Conservation (phyloP, 2,888 invertebrate species). For the Agrochola litura region DNA sequence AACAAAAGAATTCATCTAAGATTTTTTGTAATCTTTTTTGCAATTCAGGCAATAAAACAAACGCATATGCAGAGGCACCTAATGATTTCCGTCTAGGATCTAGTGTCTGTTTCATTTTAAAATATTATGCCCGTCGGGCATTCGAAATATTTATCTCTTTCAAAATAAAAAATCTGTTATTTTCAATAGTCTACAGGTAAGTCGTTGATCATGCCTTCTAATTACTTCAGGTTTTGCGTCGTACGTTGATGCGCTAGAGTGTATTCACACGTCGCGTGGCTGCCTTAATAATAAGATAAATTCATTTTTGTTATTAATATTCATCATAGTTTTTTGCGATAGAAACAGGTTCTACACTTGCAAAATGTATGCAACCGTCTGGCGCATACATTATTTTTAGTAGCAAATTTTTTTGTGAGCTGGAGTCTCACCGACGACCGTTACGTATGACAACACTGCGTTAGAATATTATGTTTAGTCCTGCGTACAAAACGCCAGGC, state of each 20-base stretch:
- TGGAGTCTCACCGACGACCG: slow-evolving; percentile 45
- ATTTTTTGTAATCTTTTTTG: slow-evolving; percentile 40
- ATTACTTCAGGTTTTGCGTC: slow-evolving; percentile 45
- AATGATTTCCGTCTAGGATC: slow-evolving; percentile 62
- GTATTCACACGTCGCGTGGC: slow-evolving; percentile 26
- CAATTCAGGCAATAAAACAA: slow-evolving; percentile 56
- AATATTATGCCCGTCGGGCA: slow-evolving; percentile 51
- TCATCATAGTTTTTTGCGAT: slow-evolving; percentile 43
- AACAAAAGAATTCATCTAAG: slow-evolving; percentile 33
- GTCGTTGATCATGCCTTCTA: slow-evolving; percentile 45
- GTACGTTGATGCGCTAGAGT: slow-evolving; percentile 37
- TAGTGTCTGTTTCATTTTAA: slow-evolving; percentile 54
- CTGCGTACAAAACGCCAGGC: slow-evolving; percentile 57
- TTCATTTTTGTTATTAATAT: slow-evolving; percentile 45
- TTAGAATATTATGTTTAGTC: slow-evolving; percentile 57
- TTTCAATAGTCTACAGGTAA: slow-evolving; percentile 38
- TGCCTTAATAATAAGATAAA: slow-evolving; percentile 28
- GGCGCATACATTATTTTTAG: slow-evolving; percentile 45
- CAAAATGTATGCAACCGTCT: slow-evolving; percentile 55
- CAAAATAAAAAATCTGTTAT: slow-evolving; percentile 41
- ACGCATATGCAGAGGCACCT: slow-evolving; percentile 45
- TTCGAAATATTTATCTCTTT: slow-evolving; percentile 46
- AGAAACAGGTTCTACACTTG: slow-evolving; percentile 55
- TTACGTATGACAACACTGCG: slow-evolving; percentile 58
- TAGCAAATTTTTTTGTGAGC: slow-evolving; percentile 39